Conservation (phyloP, 2,797 vertebrate species). For the Ctenosaura bakeri region DNA sequence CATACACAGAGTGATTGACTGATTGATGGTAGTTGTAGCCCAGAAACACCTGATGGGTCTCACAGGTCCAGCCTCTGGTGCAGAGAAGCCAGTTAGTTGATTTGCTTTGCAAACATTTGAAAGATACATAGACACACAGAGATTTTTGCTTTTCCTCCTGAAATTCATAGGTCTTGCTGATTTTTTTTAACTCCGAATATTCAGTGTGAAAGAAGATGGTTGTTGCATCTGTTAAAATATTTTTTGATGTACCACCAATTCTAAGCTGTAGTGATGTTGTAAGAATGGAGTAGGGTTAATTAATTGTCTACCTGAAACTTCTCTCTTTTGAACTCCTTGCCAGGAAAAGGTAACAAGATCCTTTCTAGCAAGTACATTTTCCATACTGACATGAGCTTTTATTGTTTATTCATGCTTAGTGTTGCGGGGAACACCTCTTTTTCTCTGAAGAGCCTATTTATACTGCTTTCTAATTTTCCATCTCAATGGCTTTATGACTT, state of each 20-base stretch:
- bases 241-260: not conserved
- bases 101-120: too few relatives aligned
- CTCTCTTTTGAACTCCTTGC: slow-evolving; percentile 36
- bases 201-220: not conserved
- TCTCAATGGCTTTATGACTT: slow-evolving; percentile 71
- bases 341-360: slow-evolving; percentile 45
- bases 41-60: too few relatives aligned
- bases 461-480: slow-evolving; percentile 79
- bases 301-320: slow-evolving; percentile 28
- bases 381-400: slow-evolving; percentile 56
- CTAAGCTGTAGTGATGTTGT: slow-evolving; percentile 1
- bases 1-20: too few relatives aligned
- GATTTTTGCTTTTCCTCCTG: too few relatives aligned
- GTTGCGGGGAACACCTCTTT: slow-evolving; percentile 72
- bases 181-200: not conserved
- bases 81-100: too few relatives aligned
- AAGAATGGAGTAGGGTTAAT: slow-evolving; percentile 44
- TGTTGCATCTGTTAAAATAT: not conserved
- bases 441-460: slow-evolving; percentile 71
- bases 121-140: too few relatives aligned
- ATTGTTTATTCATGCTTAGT: slow-evolving; percentile 77
- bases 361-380: slow-evolving; percentile 50
- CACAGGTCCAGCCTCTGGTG: not conserved
- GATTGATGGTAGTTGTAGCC: too few relatives aligned
- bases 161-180: not conserved